Base-by-base conservation (phyloP, 1,140 invertebrate species). In the Portunus trituberculatus region DNA sequence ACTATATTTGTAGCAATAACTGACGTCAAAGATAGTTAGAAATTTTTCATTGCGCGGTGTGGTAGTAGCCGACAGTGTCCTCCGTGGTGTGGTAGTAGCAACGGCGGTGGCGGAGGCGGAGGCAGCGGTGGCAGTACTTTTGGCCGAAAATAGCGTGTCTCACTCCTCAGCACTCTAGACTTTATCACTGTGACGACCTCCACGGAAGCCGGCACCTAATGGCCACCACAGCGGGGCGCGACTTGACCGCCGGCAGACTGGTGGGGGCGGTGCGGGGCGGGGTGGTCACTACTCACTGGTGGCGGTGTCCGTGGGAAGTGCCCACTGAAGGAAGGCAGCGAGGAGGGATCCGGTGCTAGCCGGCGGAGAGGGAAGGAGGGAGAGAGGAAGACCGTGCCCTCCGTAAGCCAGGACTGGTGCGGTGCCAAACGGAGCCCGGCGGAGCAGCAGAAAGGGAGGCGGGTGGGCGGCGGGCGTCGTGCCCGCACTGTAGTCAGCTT, bases 241-340 rank as follows among this genome's bases (percentile, higher is more conserved):
- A 59, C 39, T 39, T 39, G 39, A 39, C 39, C 39, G 39, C 39
- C 39, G 76, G 1, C 76, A 82, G 28, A 28, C 8, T 28, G 16
- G 7, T 20, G 25, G 59, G 59, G 29, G 25, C 59, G 10, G 10
- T 76, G 76, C n/a, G 3, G 32, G 14, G 76, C n/a, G 3, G 32
- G 14, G 32, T 31, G 88, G 32, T 10, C 89, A 59, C 29, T 91
- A 91, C 90, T 91, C 90, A 91, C 90, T 91, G 29, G 52, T 91
- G 90, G 59, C 52, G 10, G 90, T 39, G 52, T 25, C 67, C 29
- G 90, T 28, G n/a, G 90, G 52, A 20, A 28, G 4, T n/a, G 90
- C 20, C 52, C 52, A 91, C n/a, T 76, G 90, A 0, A 76, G n/a
- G 25, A 59, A 45, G 29, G n/a, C 59, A 52, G 29, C 20, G 59